These are phyloP conservation scores for Heterohyrax brucei DNA, from an alignment of 2,797 vertebrate species.

Conservation along the genomic window DNA sequence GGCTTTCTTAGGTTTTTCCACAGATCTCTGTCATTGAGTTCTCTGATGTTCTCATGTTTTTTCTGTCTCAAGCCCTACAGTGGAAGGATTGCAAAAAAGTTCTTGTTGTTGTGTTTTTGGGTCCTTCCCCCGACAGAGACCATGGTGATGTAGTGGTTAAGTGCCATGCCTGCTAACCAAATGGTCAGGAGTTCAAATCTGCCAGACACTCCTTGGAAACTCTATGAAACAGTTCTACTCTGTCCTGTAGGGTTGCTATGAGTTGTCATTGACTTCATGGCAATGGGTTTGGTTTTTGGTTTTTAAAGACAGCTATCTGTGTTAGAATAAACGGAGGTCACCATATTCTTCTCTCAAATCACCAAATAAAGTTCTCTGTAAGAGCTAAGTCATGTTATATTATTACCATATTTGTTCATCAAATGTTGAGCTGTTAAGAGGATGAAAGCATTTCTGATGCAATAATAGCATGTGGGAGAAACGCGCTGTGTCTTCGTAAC, in stretches of 20 bases:
- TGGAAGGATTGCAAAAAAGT: neutral
- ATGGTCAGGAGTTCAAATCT: no score
- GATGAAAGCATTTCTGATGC: slow-evolving; percentile 52
- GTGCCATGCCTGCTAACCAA: no score
- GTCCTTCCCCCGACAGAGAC: neutral
- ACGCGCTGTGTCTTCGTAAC: neutral
- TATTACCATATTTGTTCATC: slow-evolving; percentile 11
- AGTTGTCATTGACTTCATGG: no score
- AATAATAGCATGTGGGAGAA: slow-evolving; percentile 57
- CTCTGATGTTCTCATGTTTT: neutral
- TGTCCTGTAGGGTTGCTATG: no score
- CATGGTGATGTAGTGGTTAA: no score
- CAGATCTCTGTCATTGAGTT: slow-evolving; percentile 19
- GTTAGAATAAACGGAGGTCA: neutral
- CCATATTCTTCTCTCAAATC: slow-evolving; percentile 45
- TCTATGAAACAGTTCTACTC: no score
- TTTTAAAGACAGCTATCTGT: neutral
- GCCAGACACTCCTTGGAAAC: no score
- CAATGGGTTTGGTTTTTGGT: neutral
- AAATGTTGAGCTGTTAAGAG: slow-evolving; percentile 39
- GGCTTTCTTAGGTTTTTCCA: neutral
- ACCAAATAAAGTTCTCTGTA: slow-evolving; percentile 59
- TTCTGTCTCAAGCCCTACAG: slow-evolving; percentile 19
- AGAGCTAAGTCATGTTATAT: neutral
- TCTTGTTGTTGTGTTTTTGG: neutral